Evolutionary conservation across 2,888 invertebrate genomes (phyloP).

Genomic region (Pediacus dermestoides): DNA sequence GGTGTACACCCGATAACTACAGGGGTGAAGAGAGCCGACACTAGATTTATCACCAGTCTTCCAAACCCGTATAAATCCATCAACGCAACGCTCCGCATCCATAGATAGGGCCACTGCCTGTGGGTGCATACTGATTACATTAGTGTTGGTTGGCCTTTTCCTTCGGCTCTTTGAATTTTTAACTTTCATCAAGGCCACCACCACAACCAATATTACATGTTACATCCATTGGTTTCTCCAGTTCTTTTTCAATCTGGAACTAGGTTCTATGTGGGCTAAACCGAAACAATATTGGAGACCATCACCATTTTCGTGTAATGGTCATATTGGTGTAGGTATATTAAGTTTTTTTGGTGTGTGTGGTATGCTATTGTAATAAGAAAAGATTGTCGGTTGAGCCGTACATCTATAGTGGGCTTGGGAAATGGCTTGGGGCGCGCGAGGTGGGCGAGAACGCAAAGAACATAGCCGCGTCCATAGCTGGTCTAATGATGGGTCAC

Average conservation of each 20-base stretch:
- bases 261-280: too few species aligned
- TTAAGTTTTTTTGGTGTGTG: too few species aligned
- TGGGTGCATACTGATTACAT: slow-evolving; percentile 1
- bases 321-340: too few species aligned
- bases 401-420: slow-evolving; percentile 29
- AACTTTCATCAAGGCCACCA: too few species aligned
- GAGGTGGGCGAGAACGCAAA: slow-evolving; percentile 35
- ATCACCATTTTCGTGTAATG: too few species aligned
- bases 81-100: neutral
- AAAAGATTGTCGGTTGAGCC: slow-evolving; percentile 18
- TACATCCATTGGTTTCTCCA: too few species aligned
- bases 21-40: neutral
- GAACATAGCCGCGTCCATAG: slow-evolving; percentile 32
- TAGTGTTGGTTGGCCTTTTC: too few species aligned
- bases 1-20: slow-evolving; percentile 16
- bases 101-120: neutral
- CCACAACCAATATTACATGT: too few species aligned
- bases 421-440: slow-evolving; percentile 36
- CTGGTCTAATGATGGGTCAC: slow-evolving; percentile 49
- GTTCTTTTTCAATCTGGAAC: too few species aligned
- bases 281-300: too few species aligned
- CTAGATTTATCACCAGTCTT: slow-evolving; percentile 8
- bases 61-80: slow-evolving; percentile 29
- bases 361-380: slow-evolving; percentile 25
- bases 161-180: too few species aligned